A percentile compares a stretch with the other conserved stretches of the same genome.
Evolutionary conservation across 2,113 vertebrate genomes (phyloP).

Genomic region (Prochilodus magdalenae): DNA sequence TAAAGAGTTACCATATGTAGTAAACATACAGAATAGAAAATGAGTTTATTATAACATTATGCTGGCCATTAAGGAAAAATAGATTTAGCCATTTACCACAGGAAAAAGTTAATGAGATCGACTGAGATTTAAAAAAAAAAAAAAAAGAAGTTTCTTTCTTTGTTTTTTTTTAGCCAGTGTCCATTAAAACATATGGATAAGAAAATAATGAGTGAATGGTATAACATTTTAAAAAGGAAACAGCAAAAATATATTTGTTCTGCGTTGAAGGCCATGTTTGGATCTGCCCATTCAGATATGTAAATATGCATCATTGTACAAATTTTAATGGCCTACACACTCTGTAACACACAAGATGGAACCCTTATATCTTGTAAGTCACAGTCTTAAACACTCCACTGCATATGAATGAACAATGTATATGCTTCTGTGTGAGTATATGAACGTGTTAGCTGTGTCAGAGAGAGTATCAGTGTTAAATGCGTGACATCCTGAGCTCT

Average conservation of each 20-base stretch:
- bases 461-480: neutral
- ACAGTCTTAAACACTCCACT: slow-evolving; percentile 1
- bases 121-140: too few species aligned
- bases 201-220: too few species aligned
- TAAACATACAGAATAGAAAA: too few species aligned
- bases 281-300: slow-evolving; percentile 63
- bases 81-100: too few species aligned
- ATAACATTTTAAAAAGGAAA: too few species aligned
- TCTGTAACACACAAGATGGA: neutral
- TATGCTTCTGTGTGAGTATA: neutral
- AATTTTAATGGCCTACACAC: slow-evolving; percentile 53
- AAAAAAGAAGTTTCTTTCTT: too few species aligned
- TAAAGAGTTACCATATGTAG: too few species aligned
- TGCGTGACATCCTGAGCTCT: slow-evolving; percentile 2
- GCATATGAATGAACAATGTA: neutral
- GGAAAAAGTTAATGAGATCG: too few species aligned
- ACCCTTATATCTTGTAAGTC: neutral
- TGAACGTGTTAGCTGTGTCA: neutral
- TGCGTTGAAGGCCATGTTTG: slow-evolving; percentile 34
- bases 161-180: too few species aligned
- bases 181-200: too few species aligned
- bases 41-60: too few species aligned
- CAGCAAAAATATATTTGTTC: neutral
- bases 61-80: too few species aligned
- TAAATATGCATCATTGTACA: slow-evolving; percentile 61